Percentiles rank a stretch among this genome's conserved stretches.
Conservation (phyloP, 2,797 vertebrate species). For the Psittacula derbiana region DNA sequence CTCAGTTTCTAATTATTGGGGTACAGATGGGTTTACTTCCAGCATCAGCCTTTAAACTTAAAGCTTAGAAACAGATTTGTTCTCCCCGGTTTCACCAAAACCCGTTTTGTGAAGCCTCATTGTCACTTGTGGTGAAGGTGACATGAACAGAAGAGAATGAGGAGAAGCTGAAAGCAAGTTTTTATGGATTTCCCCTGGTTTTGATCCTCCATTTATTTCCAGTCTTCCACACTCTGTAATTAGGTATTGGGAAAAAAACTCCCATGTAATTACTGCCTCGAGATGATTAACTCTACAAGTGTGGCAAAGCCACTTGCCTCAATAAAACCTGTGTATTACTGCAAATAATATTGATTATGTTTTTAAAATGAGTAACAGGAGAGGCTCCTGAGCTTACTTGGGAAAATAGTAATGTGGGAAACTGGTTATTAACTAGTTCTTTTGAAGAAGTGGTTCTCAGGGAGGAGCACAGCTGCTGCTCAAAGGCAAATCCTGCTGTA, state of each 20-base stretch:
- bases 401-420: background rate
- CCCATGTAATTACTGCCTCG: background rate
- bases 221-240: background rate
- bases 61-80: background rate
- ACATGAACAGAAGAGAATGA: background rate
- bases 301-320: background rate
- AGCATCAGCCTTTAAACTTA: background rate
- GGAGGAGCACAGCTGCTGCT: background rate
- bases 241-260: background rate
- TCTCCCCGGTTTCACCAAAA: background rate
- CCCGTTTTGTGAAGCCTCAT: background rate
- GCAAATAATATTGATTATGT: background rate
- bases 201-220: background rate
- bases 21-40: background rate
- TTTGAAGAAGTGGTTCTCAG: background rate
- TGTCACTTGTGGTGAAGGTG: background rate
- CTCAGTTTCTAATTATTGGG: background rate
- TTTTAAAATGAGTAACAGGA: background rate
- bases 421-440: background rate
- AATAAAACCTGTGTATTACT: background rate
- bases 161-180: background rate
- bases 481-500: background rate
- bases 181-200: background rate
- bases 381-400: background rate
- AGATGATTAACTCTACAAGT: background rate